A percentile compares a stretch with the other conserved stretches of the same genome.
Evolutionary conservation across 2,888 invertebrate species (phyloP).

Genomic region (Herminia tarsipennalis): DNA sequence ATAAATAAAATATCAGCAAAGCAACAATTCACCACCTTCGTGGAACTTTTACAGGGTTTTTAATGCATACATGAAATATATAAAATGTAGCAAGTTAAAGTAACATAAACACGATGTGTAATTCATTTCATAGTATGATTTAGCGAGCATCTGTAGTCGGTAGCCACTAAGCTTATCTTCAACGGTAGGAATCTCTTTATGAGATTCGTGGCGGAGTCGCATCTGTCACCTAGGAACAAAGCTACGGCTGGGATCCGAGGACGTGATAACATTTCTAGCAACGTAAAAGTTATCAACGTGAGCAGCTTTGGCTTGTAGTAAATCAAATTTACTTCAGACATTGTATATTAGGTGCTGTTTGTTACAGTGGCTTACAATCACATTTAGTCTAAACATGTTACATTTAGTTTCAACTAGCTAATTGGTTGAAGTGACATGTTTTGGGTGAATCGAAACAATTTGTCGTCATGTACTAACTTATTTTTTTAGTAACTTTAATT

Average conservation of each 20-base stretch:
- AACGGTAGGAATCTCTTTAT: conserved; percentile 44
- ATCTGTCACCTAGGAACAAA: conserved; percentile 66
- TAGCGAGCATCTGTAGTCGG: conserved; percentile 24
- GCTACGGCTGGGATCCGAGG: conserved; percentile 49
- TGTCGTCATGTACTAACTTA: too few species aligned
- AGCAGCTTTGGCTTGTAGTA: conserved; percentile 38
- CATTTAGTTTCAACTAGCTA: too few species aligned
- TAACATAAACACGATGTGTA: conserved; percentile 32
- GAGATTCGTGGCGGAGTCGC: conserved; percentile 51
- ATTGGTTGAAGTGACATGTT: too few species aligned
- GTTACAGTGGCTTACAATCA: neutral
- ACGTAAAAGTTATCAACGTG: conserved; percentile 59
- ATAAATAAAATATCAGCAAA: conserved; percentile 67
- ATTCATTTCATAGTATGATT: conserved; percentile 41
- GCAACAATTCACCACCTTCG: conserved; percentile 53
- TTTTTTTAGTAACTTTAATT: too few species aligned
- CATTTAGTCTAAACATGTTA: too few species aligned
- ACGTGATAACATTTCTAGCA: conserved; percentile 64
- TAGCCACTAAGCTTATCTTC: conserved; percentile 30
- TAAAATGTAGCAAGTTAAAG: conserved; percentile 32
- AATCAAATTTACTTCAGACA: conserved; percentile 46
- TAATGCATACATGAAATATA: conserved; percentile 29
- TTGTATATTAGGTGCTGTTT: conserved; percentile 16
- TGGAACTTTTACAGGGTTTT: conserved; percentile 35
- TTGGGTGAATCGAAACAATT: too few species aligned